Conservation (phyloP, 2,888 invertebrate genomes). For the Cybosia mesomella region DNA sequence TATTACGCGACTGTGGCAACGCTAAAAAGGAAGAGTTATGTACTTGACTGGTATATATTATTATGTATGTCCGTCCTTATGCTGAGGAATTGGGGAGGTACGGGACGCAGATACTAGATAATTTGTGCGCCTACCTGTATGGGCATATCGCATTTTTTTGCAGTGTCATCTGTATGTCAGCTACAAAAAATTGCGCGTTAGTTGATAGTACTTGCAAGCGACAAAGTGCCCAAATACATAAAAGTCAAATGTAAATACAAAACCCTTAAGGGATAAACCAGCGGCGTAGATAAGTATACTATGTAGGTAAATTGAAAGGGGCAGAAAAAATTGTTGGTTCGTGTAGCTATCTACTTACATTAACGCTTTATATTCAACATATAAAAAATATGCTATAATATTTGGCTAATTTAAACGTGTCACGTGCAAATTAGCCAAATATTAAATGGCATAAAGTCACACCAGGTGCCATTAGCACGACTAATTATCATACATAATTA, state of each 20-base stretch:
- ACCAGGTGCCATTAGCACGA: conserved; percentile 1
- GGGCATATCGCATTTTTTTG: too few relatives aligned
- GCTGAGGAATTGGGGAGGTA: neutral
- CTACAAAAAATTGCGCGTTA: too few relatives aligned
- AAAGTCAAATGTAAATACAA: too few relatives aligned
- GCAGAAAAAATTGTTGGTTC: neutral
- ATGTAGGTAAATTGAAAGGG: neutral
- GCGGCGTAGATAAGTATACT: too few relatives aligned
- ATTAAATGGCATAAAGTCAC: neutral
- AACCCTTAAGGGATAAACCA: too few relatives aligned
- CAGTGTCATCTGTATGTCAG: too few relatives aligned
- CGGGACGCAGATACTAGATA: too few relatives aligned
- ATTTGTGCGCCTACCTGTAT: too few relatives aligned
- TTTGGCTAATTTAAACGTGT: too few relatives aligned
- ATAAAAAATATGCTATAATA: conserved; percentile 1
- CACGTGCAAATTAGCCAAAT: neutral
- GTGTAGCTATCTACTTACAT: neutral
- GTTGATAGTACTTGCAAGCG: too few relatives aligned
- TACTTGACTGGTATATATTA: neutral
- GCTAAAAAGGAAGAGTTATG: neutral
- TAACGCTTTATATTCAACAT: neutral
- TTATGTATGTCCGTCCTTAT: neutral
- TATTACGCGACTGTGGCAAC: neutral
- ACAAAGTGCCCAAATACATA: too few relatives aligned
- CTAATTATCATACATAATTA: neutral